A percentile compares a stretch with the other conserved stretches of the same genome.
phyloP scores from a whole-genome alignment of 2,797 vertebrate genomes.

The Betta splendens region DNA sequence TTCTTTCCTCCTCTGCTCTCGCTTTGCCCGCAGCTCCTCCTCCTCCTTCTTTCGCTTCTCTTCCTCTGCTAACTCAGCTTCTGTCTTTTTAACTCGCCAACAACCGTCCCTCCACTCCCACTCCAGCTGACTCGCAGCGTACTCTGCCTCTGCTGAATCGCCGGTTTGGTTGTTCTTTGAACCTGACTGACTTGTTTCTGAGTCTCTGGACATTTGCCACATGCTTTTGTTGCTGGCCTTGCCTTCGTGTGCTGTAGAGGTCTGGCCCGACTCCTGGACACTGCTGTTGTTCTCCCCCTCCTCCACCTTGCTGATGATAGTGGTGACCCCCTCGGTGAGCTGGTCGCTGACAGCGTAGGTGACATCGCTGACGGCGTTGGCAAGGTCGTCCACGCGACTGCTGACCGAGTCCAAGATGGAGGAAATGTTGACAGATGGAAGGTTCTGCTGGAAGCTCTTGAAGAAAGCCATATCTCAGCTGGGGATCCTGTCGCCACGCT shows the following conservation, averaged over 20 bases:
- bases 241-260: constrained; percentile 37
- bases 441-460: constrained; percentile 89
- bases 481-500: constrained; percentile 34
- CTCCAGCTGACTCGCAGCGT: constrained; percentile 57
- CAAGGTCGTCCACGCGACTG: constrained; percentile 88
- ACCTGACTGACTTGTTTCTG: constrained; percentile 14
- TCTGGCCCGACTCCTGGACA: constrained; percentile 42
- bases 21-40: constrained; percentile 57
- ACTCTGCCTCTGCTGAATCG: constrained; percentile 31
- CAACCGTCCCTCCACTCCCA: constrained; percentile 80
- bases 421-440: constrained; percentile 89
- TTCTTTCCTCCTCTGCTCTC: constrained; percentile 64
- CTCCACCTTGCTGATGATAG: constrained; percentile 86
- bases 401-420: constrained; percentile 89
- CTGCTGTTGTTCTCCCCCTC: constrained; percentile 46
- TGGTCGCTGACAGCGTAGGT: constrained; percentile 90
- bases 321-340: constrained; percentile 91
- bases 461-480: constrained; percentile 90
- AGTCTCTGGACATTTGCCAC: constrained; percentile 52
- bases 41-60: constrained; percentile 64
- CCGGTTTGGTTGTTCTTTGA: constrained; percentile 41
- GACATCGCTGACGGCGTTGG: constrained; percentile 86
- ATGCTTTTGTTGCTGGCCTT: constrained; percentile 52
- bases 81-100: constrained; percentile 75
- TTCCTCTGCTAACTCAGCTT: constrained; percentile 68